Base-by-base conservation (phyloP, 2,888 invertebrate genomes). In the Dorcus parallelipipedus region DNA sequence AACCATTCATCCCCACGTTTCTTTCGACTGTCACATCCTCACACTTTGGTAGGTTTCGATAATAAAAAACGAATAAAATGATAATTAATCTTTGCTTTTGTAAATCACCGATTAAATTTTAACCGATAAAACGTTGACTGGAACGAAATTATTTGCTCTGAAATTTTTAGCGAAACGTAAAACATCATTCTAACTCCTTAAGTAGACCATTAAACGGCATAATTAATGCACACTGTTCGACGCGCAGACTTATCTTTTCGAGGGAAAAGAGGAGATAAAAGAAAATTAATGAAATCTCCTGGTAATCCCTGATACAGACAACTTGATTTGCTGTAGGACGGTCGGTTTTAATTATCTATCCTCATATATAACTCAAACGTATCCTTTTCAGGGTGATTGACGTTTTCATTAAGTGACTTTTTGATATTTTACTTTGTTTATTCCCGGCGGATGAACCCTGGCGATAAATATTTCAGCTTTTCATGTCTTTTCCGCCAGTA, bases 1-100 rank as follows among this genome's bases (percentile, higher is more conserved):
- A 69, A 68, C 71, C 71, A 72, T 71, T 71, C 72, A 72, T 72
- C 69, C 64, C 51, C 56, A 64, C 66, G 67, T 64, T 72, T 68
- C 71, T 64, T 69, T 61, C 14, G 63, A 64, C 63, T 33, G 42
- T 51, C 59, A 51, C 43, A 40, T 48, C 55, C 20, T 49, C 55
- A 52, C 39, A 49, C 49, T 60, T 48, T 14, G 54, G 71, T 67
- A 71, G 69, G 70, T 69, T 71, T 72, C 73, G 70, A 33, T 5
- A 33, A 33, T 71, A 65, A 71, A 71, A 69, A 61, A 66, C 64
- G 66, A 66, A 72, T 72, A 69, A 63, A 40, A 10, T 49, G 48
- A 39, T 23, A 14, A 51, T 51, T 38, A 51, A 51, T 51, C 51
- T 51, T 41, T 9, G 23, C 38, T 20, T 14, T 51, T 51, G n/a